Conservation (phyloP, 2,888 invertebrate genomes). For the Nephrotoma appendiculata region DNA sequence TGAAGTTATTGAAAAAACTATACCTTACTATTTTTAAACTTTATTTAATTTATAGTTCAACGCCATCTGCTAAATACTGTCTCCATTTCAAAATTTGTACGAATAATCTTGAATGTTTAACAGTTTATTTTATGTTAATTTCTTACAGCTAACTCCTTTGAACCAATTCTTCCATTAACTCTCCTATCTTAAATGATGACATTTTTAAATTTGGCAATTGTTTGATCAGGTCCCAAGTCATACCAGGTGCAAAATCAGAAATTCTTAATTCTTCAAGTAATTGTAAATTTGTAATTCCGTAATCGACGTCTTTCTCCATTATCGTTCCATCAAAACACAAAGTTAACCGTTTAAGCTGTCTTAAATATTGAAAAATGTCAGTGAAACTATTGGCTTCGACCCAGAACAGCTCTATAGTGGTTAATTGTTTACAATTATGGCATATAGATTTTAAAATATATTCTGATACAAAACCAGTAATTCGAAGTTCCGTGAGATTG, state of each 20-base stretch:
- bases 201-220: neutral
- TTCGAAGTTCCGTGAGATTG: too few species aligned
- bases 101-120: too few species aligned
- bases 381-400: neutral
- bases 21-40: too few species aligned
- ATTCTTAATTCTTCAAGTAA: neutral
- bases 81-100: too few species aligned
- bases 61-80: too few species aligned
- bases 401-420: neutral
- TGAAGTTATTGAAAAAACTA: too few species aligned
- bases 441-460: neutral
- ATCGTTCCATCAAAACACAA: neutral
- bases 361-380: neutral
- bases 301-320: neutral
- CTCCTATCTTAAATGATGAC: neutral
- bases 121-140: too few species aligned
- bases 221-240: neutral
- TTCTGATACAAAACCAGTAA: too few species aligned
- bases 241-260: neutral
- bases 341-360: neutral
- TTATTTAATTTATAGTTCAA: too few species aligned
- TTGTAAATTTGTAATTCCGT: neutral
- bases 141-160: too few species aligned
- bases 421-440: neutral
- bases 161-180: too few species aligned